Evolutionary conservation across 2,888 invertebrate genomes (phyloP).

Genomic region (Calameuta idolon): DNA sequence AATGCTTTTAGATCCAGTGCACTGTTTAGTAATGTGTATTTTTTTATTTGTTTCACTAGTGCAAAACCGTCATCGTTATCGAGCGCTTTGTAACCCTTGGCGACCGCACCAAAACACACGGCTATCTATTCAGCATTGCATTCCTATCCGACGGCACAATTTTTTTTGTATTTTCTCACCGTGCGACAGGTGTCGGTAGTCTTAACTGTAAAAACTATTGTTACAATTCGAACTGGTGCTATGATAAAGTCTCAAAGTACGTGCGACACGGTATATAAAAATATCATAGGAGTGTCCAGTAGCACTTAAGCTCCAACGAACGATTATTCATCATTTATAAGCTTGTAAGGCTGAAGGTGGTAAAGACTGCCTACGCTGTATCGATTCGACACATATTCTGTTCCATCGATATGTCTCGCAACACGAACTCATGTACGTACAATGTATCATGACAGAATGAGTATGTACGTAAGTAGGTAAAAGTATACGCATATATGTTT

Average conservation of each 20-base stretch:
- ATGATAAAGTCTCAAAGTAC: neutral
- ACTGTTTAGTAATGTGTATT: slow-evolving; percentile 36
- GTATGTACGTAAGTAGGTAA: neutral
- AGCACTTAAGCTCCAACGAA: neutral
- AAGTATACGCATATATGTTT: neutral
- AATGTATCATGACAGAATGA: neutral
- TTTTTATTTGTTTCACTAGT: neutral
- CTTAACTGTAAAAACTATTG: neutral
- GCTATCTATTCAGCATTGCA: slow-evolving; percentile 2
- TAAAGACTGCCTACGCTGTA: slow-evolving; percentile 26
- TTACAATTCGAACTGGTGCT: neutral
- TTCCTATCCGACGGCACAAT: neutral
- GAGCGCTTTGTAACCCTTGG: slow-evolving; percentile 10
- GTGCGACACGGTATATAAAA: neutral
- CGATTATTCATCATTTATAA: neutral
- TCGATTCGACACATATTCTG: slow-evolving; percentile 62
- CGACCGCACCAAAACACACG: slow-evolving; percentile 14
- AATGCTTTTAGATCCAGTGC: slow-evolving; percentile 48
- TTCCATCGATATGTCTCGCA: slow-evolving; percentile 43
- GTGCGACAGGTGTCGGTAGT: neutral
- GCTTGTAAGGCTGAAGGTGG: neutral
- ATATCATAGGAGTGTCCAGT: neutral
- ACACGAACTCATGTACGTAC: neutral
- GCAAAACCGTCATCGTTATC: slow-evolving; percentile 11
- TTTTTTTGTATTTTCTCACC: neutral